phyloP scores from a whole-genome alignment of 2,797 vertebrate genomes.

The Chloroceryle amazona region DNA sequence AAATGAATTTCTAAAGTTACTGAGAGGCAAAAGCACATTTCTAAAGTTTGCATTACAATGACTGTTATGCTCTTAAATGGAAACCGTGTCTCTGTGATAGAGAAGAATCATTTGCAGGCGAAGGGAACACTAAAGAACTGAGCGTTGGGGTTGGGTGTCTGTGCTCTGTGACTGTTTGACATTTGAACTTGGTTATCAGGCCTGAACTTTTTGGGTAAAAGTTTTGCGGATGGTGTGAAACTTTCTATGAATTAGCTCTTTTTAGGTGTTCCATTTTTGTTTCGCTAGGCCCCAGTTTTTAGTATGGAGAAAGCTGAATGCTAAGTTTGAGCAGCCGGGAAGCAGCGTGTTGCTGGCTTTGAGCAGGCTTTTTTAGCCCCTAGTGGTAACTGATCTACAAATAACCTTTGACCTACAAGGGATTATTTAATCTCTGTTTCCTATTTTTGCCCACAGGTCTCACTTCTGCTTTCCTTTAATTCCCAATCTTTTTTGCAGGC shows the following conservation, averaged over 20 bases:
- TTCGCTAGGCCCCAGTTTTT: neutral
- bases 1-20: neutral
- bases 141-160: neutral
- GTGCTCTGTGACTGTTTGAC: neutral
- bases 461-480: slow-evolving; percentile 18
- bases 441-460: slow-evolving; percentile 44
- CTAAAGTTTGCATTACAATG: neutral
- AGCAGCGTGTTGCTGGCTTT: neutral
- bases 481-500: neutral
- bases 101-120: neutral
- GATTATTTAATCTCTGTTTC: slow-evolving; percentile 57
- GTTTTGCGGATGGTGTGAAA: neutral
- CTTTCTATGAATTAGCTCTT: neutral
- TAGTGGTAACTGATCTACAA: slow-evolving; percentile 40
- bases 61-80: neutral
- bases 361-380: neutral
- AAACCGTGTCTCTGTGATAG: neutral
- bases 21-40: neutral
- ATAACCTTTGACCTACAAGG: slow-evolving; percentile 52
- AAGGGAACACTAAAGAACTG: neutral
- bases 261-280: neutral
- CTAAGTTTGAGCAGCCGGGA: neutral
- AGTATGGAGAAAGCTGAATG: neutral
- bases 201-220: neutral
- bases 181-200: neutral